A percentile compares a stretch with the other conserved stretches of the same genome.
phyloP scores from a whole-genome alignment of 1,140 invertebrate species.

The Heliconius congener region DNA sequence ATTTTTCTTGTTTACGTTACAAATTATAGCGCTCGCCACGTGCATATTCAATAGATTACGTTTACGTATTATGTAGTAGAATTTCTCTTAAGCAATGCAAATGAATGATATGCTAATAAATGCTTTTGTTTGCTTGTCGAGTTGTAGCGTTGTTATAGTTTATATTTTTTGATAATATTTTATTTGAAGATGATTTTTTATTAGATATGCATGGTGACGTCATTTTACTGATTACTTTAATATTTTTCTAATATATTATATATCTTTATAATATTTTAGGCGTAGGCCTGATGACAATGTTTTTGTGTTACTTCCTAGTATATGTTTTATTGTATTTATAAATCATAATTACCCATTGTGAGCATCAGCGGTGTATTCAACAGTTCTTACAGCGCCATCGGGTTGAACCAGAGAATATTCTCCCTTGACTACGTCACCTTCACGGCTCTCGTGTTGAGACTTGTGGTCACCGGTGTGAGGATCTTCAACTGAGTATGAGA shows the following conservation, averaged over 20 bases:
- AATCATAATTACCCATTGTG: conserved; percentile 63
- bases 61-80: conserved; percentile 4
- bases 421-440: conserved; percentile 82
- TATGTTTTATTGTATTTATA: not conserved
- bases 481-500: conserved; percentile 83
- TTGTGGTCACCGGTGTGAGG: conserved; percentile 84
- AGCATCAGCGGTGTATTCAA: conserved; percentile 77
- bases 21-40: not conserved
- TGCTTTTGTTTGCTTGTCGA: not conserved
- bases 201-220: too few species aligned
- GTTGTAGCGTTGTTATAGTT: too few species aligned
- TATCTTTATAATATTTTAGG: too few species aligned
- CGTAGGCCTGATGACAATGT: too few species aligned
- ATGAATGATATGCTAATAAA: not conserved
- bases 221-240: too few species aligned
- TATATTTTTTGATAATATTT: too few species aligned
- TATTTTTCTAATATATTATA: too few species aligned
- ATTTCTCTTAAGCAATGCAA: not conserved
- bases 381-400: conserved; percentile 83
- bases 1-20: conserved; percentile 12
- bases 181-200: too few species aligned
- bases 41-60: conserved; percentile 27
- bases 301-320: too few species aligned
- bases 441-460: conserved; percentile 79
- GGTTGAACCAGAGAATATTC: conserved; percentile 83